These are phyloP conservation scores for Palythoa heliodiscus DNA, from an alignment of 92 coral and sea anemone genomes.

Conservation along the genomic window DNA sequence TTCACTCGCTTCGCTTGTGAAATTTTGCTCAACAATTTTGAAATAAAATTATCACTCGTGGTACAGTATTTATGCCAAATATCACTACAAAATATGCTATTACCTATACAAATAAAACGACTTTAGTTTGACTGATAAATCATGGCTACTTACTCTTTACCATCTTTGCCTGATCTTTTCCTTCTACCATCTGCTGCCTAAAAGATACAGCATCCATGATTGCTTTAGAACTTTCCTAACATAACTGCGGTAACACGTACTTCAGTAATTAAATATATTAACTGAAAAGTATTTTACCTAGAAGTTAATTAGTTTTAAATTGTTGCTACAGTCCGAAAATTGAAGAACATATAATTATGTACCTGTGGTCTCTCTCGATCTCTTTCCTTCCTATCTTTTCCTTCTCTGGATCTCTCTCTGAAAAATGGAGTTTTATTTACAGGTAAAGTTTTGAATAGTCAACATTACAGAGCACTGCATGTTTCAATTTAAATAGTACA, in stretches of 20 bases:
- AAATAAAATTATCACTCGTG: too few relatives aligned
- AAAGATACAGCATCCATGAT: not conserved
- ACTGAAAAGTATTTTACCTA: not conserved
- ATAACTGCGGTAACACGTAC: too few relatives aligned
- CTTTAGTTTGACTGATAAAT: too few relatives aligned
- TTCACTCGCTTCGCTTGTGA: too few relatives aligned
- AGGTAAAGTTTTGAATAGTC: not conserved
- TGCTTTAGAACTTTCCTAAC: not conserved
- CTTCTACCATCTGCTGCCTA: conserved; percentile 58
- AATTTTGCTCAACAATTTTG: too few relatives aligned
- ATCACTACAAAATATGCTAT: too few relatives aligned
- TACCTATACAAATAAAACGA: too few relatives aligned
- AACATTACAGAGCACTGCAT: not conserved
- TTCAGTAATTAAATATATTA: too few relatives aligned
- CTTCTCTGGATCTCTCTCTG: conserved; percentile 57
- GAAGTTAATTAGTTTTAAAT: not conserved
- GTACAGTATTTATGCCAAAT: too few relatives aligned
- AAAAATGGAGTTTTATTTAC: not conserved
- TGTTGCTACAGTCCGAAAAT: not conserved
- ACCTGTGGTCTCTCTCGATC: conserved; percentile 54
- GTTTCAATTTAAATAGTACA: not conserved
- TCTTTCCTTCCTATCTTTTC: conserved; percentile 48
- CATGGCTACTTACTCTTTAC: conserved; percentile 26
- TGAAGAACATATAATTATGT: not conserved
- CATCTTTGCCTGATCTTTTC: conserved; percentile 51